Percentiles rank a stretch among this genome's conserved stretches.
Conservation (phyloP, 2,113 vertebrate genomes). For the Hemicordylus capensis region DNA sequence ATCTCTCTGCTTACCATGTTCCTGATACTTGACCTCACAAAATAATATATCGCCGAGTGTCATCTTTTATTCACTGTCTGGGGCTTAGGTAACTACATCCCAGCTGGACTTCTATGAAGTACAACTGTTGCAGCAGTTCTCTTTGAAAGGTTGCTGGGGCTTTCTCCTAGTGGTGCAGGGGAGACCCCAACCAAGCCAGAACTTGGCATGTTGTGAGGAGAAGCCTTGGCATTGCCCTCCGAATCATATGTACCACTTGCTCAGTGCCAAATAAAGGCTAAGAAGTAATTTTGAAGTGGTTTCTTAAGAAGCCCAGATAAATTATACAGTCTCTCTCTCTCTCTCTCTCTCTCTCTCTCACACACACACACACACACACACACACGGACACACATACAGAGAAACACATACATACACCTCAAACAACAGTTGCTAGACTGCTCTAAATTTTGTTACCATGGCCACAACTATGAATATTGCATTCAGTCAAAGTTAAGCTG, state of each 20-base stretch:
- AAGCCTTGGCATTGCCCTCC: neutral
- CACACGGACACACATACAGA: no score
- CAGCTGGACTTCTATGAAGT: constrained; percentile 2
- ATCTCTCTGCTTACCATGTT: neutral
- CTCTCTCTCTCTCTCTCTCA: no score
- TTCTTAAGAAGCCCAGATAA: neutral
- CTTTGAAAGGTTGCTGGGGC: neutral
- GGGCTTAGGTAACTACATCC: constrained; percentile 22
- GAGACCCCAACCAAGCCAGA: neutral
- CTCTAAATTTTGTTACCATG: neutral
- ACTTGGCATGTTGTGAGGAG: neutral
- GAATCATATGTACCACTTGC: neutral
- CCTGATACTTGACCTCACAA: constrained; percentile 27
- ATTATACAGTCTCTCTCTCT: no score
- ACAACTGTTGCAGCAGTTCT: neutral
- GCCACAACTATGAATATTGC: neutral
- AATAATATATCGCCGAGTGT: constrained; percentile 14
- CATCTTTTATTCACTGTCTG: constrained; percentile 22
- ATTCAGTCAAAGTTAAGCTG: neutral
- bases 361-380: no score
- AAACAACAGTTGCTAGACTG: neutral
- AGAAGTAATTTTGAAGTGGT: neutral
- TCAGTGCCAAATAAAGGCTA: neutral
- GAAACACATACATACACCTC: no score
- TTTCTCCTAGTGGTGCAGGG: neutral